Evolutionary conservation across 2,888 invertebrate species (phyloP).

Genomic region (Trissolcus brochymenae): DNA sequence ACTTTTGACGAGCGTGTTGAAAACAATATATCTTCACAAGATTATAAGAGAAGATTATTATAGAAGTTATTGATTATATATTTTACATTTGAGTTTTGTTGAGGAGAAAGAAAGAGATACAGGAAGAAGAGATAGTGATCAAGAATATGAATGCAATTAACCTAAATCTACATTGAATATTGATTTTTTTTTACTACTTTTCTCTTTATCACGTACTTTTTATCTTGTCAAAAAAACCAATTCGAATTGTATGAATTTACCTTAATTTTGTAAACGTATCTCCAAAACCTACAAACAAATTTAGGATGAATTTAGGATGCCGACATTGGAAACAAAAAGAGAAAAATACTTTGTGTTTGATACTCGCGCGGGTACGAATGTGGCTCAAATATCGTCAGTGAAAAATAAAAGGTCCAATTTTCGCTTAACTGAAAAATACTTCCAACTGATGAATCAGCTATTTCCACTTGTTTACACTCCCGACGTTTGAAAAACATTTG

Average conservation of each 20-base stretch:
- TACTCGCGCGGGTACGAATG: no score
- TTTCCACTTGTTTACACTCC: no score
- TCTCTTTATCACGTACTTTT: constrained; percentile 57
- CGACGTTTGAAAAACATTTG: constrained; percentile 34
- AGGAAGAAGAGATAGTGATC: constrained; percentile 6
- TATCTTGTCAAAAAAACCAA: constrained; percentile 57
- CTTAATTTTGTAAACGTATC: constrained; percentile 14
- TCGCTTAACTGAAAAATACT: no score
- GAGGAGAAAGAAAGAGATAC: constrained; percentile 46
- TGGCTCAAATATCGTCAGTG: background rate
- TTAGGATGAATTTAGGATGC: constrained; percentile 72
- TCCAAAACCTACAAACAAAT: constrained; percentile 59
- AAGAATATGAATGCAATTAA: constrained; percentile 2
- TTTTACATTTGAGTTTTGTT: constrained; percentile 11
- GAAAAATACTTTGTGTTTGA: constrained; percentile 26
- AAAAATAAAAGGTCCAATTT: background rate
- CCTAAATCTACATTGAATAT: background rate
- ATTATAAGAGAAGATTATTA: background rate
- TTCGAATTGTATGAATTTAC: constrained; percentile 40
- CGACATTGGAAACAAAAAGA: constrained; percentile 65
- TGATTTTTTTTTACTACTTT: constrained; percentile 30
- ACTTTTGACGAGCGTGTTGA: constrained; percentile 7
- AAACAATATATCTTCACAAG: background rate
- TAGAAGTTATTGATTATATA: no score
- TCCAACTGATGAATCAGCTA: no score